Evolutionary conservation across 2,113 vertebrate species (phyloP).

Genomic region (Taurulus bubalis): DNA sequence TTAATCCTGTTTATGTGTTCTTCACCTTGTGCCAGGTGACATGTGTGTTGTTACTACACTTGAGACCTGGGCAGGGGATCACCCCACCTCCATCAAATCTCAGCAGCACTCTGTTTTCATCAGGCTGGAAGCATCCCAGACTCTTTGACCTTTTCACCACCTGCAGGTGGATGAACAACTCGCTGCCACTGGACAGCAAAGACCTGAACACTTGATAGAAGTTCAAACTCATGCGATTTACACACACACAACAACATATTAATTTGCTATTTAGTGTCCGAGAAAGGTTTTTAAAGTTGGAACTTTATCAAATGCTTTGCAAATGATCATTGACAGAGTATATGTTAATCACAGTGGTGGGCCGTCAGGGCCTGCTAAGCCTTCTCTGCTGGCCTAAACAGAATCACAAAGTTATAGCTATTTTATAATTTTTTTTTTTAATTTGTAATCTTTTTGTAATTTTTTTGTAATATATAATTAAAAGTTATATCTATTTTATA

Average conservation of each 20-base stretch:
- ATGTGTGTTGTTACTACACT: conserved; percentile 71
- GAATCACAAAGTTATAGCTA: no score
- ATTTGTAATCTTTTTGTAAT: no score
- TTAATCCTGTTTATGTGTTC: not conserved
- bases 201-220: not conserved
- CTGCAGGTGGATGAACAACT: conserved; percentile 69
- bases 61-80: conserved; percentile 85
- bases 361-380: no score
- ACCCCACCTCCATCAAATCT: conserved; percentile 26
- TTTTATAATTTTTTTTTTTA: no score
- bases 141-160: conserved; percentile 73
- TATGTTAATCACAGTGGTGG: not conserved
- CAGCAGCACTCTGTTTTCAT: conserved; percentile 56
- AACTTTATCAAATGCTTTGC: not conserved
- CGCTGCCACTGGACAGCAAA: conserved; percentile 43
- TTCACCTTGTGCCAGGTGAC: conserved; percentile 91
- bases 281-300: not conserved
- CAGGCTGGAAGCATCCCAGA: conserved; percentile 65
- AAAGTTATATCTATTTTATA: no score
- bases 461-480: no score
- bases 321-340: not conserved
- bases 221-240: not conserved
- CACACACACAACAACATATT: not conserved
- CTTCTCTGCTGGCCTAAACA: no score
- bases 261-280: not conserved